These are phyloP conservation scores for Hypsopygia costalis DNA, from an alignment of 2,888 invertebrate species.

Conservation along the genomic window DNA sequence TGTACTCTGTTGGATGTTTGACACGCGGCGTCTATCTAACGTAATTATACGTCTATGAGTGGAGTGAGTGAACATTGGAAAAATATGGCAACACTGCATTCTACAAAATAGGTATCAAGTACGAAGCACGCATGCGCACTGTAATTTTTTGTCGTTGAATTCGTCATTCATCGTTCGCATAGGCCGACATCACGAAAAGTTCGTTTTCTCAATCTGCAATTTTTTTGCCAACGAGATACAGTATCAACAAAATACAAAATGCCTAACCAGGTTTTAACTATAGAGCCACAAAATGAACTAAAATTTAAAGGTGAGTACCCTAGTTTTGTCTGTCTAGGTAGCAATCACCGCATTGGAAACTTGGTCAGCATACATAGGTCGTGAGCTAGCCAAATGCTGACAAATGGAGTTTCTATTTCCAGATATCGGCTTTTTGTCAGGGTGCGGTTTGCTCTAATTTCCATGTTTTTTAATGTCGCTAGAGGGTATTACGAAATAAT, in stretches of 20 bases:
- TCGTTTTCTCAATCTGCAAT: constrained; percentile 51
- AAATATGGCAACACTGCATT: too few relatives aligned
- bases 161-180: constrained; percentile 57
- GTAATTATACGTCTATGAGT: too few relatives aligned
- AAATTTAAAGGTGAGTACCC: constrained; percentile 91
- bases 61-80: too few relatives aligned
- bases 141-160: constrained; percentile 59
- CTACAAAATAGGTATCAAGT: too few relatives aligned
- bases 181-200: constrained; percentile 61
- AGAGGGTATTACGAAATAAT: background rate
- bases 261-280: constrained; percentile 89
- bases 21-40: too few relatives aligned
- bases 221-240: constrained; percentile 61
- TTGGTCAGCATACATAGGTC: constrained; percentile 56
- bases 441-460: constrained; percentile 66
- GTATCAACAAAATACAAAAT: constrained; percentile 76
- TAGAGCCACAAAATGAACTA: constrained; percentile 94
- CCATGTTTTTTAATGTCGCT: constrained; percentile 11
- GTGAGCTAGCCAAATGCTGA: constrained; percentile 65
- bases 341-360: constrained; percentile 53
- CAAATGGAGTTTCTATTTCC: constrained; percentile 80
- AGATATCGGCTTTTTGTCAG: constrained; percentile 74
- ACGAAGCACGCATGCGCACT: constrained; percentile 39
- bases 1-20: too few relatives aligned
- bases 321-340: constrained; percentile 31